Percentiles rank a stretch among this genome's conserved stretches.
These are phyloP conservation scores for Cercopithecus mona DNA, from an alignment of 2,113 vertebrate genomes.

Conservation along the genomic window DNA sequence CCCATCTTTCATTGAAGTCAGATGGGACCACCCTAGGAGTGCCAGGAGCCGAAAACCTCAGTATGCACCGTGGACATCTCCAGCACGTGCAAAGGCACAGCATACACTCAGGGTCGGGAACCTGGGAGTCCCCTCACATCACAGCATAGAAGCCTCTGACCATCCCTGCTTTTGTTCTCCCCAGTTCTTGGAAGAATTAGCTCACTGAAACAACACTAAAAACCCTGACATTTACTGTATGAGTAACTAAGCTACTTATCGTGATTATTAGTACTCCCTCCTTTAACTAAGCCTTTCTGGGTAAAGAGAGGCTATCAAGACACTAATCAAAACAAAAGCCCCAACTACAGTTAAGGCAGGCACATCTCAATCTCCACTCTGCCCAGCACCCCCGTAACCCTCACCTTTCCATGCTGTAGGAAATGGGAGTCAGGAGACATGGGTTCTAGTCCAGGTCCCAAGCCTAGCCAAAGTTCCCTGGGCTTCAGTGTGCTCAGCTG, in stretches of 20 bases:
- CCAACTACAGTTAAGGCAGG: neutral
- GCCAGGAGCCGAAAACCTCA: neutral
- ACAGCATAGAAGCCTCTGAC: neutral
- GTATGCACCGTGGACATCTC: accelerated
- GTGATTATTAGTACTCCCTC: neutral
- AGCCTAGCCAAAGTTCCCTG: neutral
- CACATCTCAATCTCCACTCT: neutral
- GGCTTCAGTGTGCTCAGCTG: neutral
- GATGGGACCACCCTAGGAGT: neutral
- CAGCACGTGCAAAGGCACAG: accelerated
- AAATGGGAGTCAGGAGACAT: neutral
- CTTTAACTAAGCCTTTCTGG: neutral
- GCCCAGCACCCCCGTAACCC: accelerated
- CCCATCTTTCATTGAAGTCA: neutral
- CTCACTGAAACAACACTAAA: neutral
- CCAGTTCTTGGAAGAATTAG: accelerated
- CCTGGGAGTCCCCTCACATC: neutral
- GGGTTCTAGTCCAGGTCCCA: neutral
- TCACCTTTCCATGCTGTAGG: neutral
- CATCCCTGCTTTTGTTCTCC: neutral
- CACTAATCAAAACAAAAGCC: neutral
- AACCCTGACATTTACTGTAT: neutral
- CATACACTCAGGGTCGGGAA: accelerated
- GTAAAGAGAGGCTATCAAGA: neutral
- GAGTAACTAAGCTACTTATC: neutral